Evolutionary conservation across 2,888 invertebrate species (phyloP), one percentile per base, ranked within the genome.

Genomic region (Sminthurinus aureus): DNA sequence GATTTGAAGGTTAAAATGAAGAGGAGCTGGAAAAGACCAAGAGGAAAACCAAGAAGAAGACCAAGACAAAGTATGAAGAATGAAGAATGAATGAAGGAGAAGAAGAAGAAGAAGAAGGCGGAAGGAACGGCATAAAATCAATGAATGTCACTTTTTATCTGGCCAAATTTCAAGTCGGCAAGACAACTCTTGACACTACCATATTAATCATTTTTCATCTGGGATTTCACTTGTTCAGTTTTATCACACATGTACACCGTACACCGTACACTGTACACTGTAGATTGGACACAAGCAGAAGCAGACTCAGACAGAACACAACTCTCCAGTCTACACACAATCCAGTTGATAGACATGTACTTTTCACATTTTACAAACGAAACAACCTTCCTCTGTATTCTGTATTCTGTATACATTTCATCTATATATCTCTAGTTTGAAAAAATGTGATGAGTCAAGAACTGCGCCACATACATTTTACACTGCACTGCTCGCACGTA

Each of bases 61-160:
- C 18, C 15, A 58, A 18, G 58, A 58, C 18, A 26, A 71, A 15
- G 24, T n/a, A 24, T 71, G 26, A 71, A 20, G 22, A 2, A 64
- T 15, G 9, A 0, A 58, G 58, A 15, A 15, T 58, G 58, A 12
- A 15, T 18, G 73, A 58, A 67, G 73, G 26, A 64, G 75, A 38
- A 20, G 76, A 51, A 66, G 51, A 26, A 15, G 74, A n/a, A 26
- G 38, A 26, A 24, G 74, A 26, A 74, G 74, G 26, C 12, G 2
- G 15, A 38, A 50, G 52, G 76, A 76, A 76, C 26, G 24, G 82
- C 64, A 66, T 76, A 79, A 83, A 85, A 85, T 85, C 85, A 85
- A 85, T 85, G 85, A 81, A 79, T 83, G 85, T 85, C 85, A 85
- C 81, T 85, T 85, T 85, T 85, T 85, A 85, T 85, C 85, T 85